Conservation (phyloP, 2,113 vertebrate species). For the Mastomys natalensis region DNA sequence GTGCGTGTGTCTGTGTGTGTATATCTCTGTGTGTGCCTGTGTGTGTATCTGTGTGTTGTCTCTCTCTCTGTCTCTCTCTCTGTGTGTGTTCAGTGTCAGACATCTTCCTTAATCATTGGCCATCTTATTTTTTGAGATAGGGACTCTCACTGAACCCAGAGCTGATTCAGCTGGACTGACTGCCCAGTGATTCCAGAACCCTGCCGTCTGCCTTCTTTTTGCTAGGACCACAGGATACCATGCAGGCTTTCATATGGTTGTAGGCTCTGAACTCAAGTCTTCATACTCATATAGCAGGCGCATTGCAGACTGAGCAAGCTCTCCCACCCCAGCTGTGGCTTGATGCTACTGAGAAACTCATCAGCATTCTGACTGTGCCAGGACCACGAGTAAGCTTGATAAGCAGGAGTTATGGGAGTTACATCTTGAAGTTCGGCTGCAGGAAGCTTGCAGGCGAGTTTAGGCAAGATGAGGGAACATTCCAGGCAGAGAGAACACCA, state of each 20-base stretch:
- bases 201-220: background rate
- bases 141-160: no score
- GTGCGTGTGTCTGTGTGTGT: background rate
- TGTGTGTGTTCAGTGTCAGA: background rate
- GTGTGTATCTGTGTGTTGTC: background rate
- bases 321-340: background rate
- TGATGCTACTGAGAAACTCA: background rate
- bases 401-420: background rate
- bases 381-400: background rate
- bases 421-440: slow-evolving; percentile 9
- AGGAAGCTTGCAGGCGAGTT: slow-evolving; percentile 23
- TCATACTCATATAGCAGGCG: background rate
- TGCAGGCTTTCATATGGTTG: background rate
- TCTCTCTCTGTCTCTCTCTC: background rate
- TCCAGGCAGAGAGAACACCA: slow-evolving; percentile 48
- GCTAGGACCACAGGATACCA: no score
- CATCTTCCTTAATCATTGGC: background rate
- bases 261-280: background rate
- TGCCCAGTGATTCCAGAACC: background rate
- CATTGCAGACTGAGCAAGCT: background rate
- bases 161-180: background rate
- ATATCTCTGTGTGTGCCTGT: background rate
- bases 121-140: background rate
- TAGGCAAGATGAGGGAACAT: slow-evolving; percentile 63
- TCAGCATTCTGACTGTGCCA: rapidly evolving